Evolutionary conservation across 2,888 invertebrate species (phyloP).

Genomic region (Harpalus rufipes): DNA sequence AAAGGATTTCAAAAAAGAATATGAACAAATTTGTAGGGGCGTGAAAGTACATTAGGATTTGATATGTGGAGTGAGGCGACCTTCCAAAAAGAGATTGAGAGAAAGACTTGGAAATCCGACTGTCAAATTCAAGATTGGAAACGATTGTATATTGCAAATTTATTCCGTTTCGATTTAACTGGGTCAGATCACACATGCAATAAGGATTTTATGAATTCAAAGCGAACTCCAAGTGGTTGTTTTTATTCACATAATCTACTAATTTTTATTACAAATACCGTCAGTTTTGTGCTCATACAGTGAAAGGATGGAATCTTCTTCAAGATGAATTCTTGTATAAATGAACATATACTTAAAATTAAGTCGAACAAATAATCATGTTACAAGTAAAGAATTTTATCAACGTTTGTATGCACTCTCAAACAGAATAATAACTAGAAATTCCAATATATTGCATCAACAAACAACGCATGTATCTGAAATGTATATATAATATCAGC

Average conservation of each 20-base stretch:
- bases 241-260: slow-evolving; percentile 26
- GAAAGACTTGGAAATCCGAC: slow-evolving; percentile 57
- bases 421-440: background rate
- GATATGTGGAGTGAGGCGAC: slow-evolving; percentile 43
- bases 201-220: slow-evolving; percentile 61
- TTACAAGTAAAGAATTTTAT: no score
- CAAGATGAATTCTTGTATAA: no score
- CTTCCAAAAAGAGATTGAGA: slow-evolving; percentile 56
- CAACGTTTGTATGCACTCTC: background rate
- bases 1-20: background rate
- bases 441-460: background rate
- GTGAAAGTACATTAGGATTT: slow-evolving; percentile 44
- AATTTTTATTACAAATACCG: background rate
- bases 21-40: slow-evolving; percentile 31
- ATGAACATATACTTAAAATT: no score
- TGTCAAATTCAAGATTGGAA: slow-evolving; percentile 66
- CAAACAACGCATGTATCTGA: background rate
- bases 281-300: no score
- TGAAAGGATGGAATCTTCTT: no score
- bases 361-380: no score
- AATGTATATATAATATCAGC: background rate
- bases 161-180: slow-evolving; percentile 62
- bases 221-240: slow-evolving; percentile 28
- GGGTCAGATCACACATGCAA: slow-evolving; percentile 63
- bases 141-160: slow-evolving; percentile 65